Evolutionary conservation across 2,797 vertebrate species (phyloP), one percentile per base, ranked within the genome.

Genomic region (Balearica regulorum): DNA sequence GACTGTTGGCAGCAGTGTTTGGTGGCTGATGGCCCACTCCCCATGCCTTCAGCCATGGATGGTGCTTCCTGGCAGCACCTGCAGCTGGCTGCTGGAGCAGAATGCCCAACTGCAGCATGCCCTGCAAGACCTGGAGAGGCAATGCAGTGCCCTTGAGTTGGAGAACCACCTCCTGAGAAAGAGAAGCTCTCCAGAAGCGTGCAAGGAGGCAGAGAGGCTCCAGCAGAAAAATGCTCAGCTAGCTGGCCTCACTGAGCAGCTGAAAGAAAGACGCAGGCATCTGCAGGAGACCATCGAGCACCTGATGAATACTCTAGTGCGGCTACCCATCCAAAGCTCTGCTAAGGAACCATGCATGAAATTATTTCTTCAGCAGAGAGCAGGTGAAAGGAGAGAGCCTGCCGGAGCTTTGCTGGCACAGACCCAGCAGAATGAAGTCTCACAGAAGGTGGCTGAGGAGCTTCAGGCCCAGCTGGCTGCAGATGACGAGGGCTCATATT

Each of bases 81-180:
- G 43, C 43, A 58, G 54, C 18, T 2, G 1, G 54, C 54, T 58
- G 43, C 54, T 98, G 98, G 89, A 99, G 98, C 96, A 98, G 98
- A 69, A 98, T 96, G 1, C 98, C 99, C 71, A 97, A 98, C 31
- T 57, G 53, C 96, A 98, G 57, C 98, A 98, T 97, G 96, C 98
- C 70, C 98, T 98, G 13, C 97, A 97, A 48, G 98, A 99, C 89
- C 95, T 99, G 53, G 98, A 98, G 12, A 98, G 98, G 55, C 98
- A 99, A 33, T 0, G 1, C 1, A 5, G 16, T 61, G 73, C 16
- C 35, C 57, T 33, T 18, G 72, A 61, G 55, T 18, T 25, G 16
- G 20, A 76, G 21, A 76, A 22, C 7, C 2, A 0, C 5, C 21
- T 39, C 28, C 44, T 76, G 72, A 76, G 72, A 60, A 31, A 48